Base-by-base conservation (phyloP, 2,888 invertebrate genomes). In the Fissipunctia ypsillon region DNA sequence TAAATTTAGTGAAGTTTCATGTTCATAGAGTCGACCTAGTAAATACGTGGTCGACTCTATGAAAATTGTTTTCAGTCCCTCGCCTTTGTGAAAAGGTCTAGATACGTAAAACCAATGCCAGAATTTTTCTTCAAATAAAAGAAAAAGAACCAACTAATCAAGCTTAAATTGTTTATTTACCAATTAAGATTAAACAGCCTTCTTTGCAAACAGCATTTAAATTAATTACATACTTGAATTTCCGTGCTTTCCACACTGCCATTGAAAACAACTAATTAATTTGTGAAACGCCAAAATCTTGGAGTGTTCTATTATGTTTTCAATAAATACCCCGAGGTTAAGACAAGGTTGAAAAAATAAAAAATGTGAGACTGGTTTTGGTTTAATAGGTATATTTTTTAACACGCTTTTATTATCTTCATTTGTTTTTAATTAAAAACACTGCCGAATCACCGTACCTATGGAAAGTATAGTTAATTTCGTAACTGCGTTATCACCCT, bases 171-270 rank as follows among this genome's bases (percentile, higher is more conserved):
- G 22, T 66, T 43, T 7, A 50, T 56, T 73, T 48, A 28, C 50
- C 22, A 65, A 61, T 69, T 78, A 45, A n/a, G 4, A 25, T 25
- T 48, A 0, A 25, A 41, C 31, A 31, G 35, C 31, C 31, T 31
- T 70, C n/a, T 98, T 25, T 31, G 66, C 59, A 66, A 73, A 69
- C 65, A 83, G 14, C 52, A 57, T 45, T 41, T 1, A 3, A 43
- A 45, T 43, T 9, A 57, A 76, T 69, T 57, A 69, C 61, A 52
- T 41, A 19, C 10, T n/a, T 14, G 9, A 19, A 9, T n/a, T 50
- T 48, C 10, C 6, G 25, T 50, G 10, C 54, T 82, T 72, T 61
- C 19, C 12, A 61, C n/a, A 66, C 43, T 54, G 22, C 41, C 25
- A 38, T 57, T 73, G 78, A 38, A 68, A 71, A 83, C 69, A 31